phyloP scores from a whole-genome alignment of 2,888 invertebrate species.

The Eupithecia inturbata region DNA sequence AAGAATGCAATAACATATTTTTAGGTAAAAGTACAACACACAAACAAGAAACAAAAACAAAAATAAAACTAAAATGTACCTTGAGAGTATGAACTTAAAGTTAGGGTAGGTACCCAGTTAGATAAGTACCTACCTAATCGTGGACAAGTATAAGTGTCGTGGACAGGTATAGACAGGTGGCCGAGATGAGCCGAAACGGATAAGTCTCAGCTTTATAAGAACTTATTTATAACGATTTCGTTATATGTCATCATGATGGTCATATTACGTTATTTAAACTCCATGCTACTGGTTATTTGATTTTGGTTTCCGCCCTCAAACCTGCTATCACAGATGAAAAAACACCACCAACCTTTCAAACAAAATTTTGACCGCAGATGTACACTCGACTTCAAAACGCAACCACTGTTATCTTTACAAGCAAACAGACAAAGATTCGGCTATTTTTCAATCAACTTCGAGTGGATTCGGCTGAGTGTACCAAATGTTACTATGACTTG shows the following conservation, averaged over 20 bases:
- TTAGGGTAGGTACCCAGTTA: too few relatives aligned
- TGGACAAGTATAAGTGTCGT: too few relatives aligned
- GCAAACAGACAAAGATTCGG: conserved; percentile 73
- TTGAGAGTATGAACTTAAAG: too few relatives aligned
- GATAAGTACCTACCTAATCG: too few relatives aligned
- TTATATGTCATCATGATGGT: not conserved
- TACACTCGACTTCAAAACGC: conserved; percentile 65
- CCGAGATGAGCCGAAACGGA: too few relatives aligned
- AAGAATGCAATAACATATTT: too few relatives aligned
- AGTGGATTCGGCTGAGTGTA: conserved; percentile 58
- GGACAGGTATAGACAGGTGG: too few relatives aligned
- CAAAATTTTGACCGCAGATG: conserved; percentile 60
- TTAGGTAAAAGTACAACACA: too few relatives aligned
- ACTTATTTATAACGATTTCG: not conserved
- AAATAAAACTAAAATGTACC: too few relatives aligned
- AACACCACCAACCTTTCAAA: conserved; percentile 5
- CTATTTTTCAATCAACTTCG: conserved; percentile 79
- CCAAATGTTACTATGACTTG: conserved; percentile 67
- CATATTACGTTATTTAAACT: not conserved
- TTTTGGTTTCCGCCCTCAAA: not conserved
- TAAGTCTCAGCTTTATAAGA: too few relatives aligned
- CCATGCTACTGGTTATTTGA: not conserved
- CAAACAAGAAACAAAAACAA: too few relatives aligned
- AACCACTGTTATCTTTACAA: conserved; percentile 72
- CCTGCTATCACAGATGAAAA: not conserved